A percentile compares a stretch with the other conserved stretches of the same genome.
Evolutionary conservation across 2,888 invertebrate species (phyloP).

Genomic region (Ectobius pallidus): DNA sequence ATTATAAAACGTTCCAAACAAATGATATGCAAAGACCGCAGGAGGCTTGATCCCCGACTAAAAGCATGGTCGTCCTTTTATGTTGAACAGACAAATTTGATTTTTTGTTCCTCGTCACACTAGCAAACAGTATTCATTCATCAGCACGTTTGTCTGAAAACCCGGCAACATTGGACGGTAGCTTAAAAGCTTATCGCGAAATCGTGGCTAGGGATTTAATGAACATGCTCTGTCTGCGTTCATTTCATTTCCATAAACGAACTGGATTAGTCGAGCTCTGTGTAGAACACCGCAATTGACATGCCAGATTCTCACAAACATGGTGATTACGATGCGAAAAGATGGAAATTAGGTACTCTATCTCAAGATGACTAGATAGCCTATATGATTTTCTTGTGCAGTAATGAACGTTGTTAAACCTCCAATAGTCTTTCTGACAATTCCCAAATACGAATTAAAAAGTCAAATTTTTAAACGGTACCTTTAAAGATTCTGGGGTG

Average conservation of each 20-base stretch:
- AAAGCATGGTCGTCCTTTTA: constrained; percentile 20
- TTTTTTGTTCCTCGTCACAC: constrained; percentile 10
- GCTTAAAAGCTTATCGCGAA: constrained; percentile 2
- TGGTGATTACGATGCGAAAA: no score
- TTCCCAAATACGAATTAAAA: no score
- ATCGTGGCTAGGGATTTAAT: neutral
- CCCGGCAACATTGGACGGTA: neutral
- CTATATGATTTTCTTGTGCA: no score
- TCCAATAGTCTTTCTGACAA: no score
- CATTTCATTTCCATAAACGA: neutral
- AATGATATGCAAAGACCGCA: constrained; percentile 32
- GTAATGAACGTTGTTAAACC: no score
- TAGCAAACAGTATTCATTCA: constrained; percentile 4
- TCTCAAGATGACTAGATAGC: no score
- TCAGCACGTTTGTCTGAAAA: neutral
- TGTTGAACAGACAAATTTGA: constrained; percentile 23
- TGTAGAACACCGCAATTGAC: no score
- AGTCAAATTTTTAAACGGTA: no score
- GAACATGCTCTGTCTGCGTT: neutral
- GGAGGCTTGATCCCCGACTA: constrained; percentile 28
- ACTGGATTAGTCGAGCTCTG: no score
- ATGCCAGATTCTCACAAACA: no score
- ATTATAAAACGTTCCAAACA: constrained; percentile 30
- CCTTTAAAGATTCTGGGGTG: no score
- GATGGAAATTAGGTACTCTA: no score